Percentiles rank a stretch among this genome's conserved stretches.
phyloP scores from a whole-genome alignment of 2,113 vertebrate genomes.

The Indicator indicator region DNA sequence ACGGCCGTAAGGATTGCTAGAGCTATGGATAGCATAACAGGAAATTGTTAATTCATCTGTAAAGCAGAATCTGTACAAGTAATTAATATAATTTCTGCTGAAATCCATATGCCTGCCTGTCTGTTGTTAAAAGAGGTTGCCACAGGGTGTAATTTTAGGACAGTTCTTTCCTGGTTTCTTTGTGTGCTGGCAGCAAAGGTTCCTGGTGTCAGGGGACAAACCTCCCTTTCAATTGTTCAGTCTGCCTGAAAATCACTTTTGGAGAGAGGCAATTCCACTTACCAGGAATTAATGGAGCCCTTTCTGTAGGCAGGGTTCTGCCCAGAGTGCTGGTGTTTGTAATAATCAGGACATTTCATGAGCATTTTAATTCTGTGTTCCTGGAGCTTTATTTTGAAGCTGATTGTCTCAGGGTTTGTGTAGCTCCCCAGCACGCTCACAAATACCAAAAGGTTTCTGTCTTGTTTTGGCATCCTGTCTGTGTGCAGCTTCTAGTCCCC shows the following conservation, averaged over 20 bases:
- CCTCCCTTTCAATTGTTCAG: slow-evolving; percentile 41
- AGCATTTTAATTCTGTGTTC: background rate
- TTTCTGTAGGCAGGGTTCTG: slow-evolving; percentile 1
- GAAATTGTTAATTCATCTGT: slow-evolving; percentile 13
- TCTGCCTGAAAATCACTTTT: slow-evolving; percentile 35
- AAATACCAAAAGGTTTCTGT: slow-evolving; percentile 17
- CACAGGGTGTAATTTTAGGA: slow-evolving; percentile 25
- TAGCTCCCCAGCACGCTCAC: background rate
- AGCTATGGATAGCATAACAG: background rate
- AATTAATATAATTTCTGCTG: slow-evolving; percentile 31
- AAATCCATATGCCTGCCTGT: background rate
- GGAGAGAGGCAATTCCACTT: slow-evolving; percentile 6
- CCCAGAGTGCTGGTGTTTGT: background rate
- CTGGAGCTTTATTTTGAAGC: background rate
- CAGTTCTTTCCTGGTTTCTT: background rate
- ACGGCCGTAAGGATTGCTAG: background rate
- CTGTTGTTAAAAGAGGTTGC: background rate
- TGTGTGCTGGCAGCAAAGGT: background rate
- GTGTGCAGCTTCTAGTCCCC: background rate
- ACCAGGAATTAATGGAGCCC: slow-evolving; percentile 44
- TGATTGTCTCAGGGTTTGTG: background rate
- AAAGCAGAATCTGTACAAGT: background rate
- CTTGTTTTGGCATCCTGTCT: slow-evolving; percentile 44
- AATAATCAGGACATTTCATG: background rate
- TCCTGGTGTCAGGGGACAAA: slow-evolving; percentile 25